phyloP scores from a whole-genome alignment of 1,140 invertebrate genomes.

The Phenacoccus solenopsis region DNA sequence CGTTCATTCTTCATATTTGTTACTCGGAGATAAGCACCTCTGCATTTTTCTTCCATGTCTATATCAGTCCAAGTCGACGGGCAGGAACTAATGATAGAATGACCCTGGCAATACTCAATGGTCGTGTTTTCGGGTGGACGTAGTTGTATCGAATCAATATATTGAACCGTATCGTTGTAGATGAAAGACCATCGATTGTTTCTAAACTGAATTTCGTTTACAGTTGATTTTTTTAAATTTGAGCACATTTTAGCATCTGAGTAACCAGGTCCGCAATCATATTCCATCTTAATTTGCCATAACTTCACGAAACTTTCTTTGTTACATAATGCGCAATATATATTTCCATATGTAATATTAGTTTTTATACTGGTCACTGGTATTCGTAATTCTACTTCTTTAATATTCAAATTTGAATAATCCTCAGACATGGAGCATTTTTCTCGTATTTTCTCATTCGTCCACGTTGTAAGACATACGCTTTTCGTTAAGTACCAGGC shows the following conservation, averaged over 20 bases:
- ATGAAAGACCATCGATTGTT: no score
- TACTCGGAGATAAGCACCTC: background rate
- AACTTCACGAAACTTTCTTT: no score
- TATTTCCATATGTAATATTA: constrained; percentile 8
- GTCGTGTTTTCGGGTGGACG: no score
- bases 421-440: background rate
- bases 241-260: no score
- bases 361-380: background rate
- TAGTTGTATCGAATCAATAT: no score
- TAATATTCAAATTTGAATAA: background rate
- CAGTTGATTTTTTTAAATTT: no score
- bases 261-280: no score
- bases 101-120: no score
- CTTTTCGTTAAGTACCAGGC: background rate
- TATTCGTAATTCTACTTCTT: background rate
- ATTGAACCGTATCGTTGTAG: no score
- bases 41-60: background rate
- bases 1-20: background rate
- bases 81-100: background rate
- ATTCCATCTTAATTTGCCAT: no score
- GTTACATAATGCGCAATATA: constrained; percentile 12
- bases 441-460: background rate
- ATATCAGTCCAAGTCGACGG: background rate
- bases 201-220: no score
- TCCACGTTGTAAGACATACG: background rate